phyloP scores from a whole-genome alignment of 1,140 invertebrate species.

The Geopemphigus sp. region DNA sequence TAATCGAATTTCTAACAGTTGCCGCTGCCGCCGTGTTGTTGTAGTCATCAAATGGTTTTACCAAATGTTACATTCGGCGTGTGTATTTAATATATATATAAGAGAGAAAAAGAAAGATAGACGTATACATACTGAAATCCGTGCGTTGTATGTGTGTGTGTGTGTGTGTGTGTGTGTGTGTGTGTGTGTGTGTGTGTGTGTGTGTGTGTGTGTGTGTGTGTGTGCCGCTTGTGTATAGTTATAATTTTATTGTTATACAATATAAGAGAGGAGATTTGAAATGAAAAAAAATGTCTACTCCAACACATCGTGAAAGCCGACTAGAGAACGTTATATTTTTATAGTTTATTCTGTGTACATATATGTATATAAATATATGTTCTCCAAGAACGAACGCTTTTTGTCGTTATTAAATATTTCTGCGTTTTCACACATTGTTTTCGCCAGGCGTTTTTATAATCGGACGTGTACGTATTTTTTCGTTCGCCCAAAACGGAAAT shows the following conservation, averaged over 20 bases:
- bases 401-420: constrained; percentile 27
- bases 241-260: not conserved
- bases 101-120: not conserved
- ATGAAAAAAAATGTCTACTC: not conserved
- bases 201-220: no score
- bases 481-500: constrained; percentile 22
- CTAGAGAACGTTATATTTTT: not conserved
- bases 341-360: no score
- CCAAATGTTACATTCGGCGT: not conserved
- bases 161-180: no score
- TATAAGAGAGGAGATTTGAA: not conserved
- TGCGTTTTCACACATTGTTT: constrained; percentile 14
- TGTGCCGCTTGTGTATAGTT: not conserved
- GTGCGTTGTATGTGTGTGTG: not conserved
- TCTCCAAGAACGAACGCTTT: not conserved
- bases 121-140: not conserved
- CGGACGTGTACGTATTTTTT: not conserved
- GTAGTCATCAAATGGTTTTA: constrained; percentile 3
- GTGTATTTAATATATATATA: not conserved
- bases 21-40: not conserved
- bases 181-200: no score
- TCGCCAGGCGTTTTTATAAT: not conserved
- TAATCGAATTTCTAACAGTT: constrained; percentile 35
- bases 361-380: not conserved
- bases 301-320: not conserved